These are phyloP conservation scores for Megalurothrips usitatus DNA, from an alignment of 2,888 invertebrate genomes.

Conservation along the genomic window DNA sequence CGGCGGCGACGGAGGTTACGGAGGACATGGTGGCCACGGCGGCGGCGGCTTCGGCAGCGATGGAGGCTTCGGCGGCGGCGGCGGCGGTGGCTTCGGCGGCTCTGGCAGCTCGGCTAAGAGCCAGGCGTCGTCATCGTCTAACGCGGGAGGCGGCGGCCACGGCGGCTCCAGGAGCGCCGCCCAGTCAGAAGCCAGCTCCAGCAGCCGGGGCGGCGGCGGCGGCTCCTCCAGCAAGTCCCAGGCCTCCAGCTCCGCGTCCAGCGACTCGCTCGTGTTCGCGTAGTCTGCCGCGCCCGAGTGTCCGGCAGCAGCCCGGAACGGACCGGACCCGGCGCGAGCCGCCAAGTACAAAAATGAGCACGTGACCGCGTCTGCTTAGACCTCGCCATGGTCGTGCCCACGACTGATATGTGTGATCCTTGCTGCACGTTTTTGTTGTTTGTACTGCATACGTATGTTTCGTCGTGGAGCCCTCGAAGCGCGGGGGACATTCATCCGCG, in stretches of 20 bases:
- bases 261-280: not conserved
- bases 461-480: too few relatives aligned
- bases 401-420: too few relatives aligned
- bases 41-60: not conserved
- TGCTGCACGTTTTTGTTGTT: too few relatives aligned
- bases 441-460: too few relatives aligned
- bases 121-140: not conserved
- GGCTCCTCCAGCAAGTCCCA: not conserved
- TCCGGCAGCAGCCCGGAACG: too few relatives aligned
- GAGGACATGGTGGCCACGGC: not conserved
- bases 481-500: too few relatives aligned
- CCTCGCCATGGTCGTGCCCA: too few relatives aligned
- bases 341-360: too few relatives aligned
- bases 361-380: too few relatives aligned
- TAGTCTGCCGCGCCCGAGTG: not conserved
- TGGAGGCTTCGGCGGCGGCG: not conserved
- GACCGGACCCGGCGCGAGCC: too few relatives aligned
- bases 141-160: not conserved
- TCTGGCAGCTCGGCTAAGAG: not conserved
- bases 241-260: conserved; percentile 8
- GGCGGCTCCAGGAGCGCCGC: not conserved
- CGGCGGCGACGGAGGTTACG: not conserved
- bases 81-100: not conserved
- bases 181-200: not conserved
- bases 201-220: not conserved